These are phyloP conservation scores for Apotomis betuletana DNA, from an alignment of 2,888 invertebrate genomes.

Conservation along the genomic window DNA sequence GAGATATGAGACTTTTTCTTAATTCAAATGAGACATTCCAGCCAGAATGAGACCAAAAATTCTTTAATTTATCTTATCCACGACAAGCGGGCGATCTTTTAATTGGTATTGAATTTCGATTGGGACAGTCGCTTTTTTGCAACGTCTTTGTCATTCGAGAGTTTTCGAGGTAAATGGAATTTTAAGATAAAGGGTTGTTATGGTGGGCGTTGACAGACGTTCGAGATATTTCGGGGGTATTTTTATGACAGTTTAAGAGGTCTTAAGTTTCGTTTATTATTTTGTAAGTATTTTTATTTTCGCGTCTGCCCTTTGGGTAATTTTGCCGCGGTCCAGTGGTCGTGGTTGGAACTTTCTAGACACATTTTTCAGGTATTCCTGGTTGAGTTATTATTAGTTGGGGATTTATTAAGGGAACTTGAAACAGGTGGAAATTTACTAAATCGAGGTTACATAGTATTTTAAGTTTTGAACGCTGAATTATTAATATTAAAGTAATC, in stretches of 20 bases:
- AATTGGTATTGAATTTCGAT: slow-evolving; percentile 83
- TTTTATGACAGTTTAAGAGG: slow-evolving; percentile 42
- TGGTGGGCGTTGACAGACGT: slow-evolving; percentile 43
- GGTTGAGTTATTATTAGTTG: slow-evolving; percentile 3
- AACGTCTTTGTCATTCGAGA: slow-evolving; percentile 51
- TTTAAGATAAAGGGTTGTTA: slow-evolving; percentile 52
- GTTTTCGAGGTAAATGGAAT: slow-evolving; percentile 55
- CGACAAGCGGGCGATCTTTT: slow-evolving; percentile 64
- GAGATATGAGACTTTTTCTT: slow-evolving; percentile 84
- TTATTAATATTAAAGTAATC: too few species aligned
- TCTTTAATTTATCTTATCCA: slow-evolving; percentile 81
- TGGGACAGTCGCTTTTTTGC: slow-evolving; percentile 58
- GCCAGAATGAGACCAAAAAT: slow-evolving; percentile 76
- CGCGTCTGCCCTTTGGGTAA: slow-evolving; percentile 22
- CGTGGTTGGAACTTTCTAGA: slow-evolving; percentile 26
- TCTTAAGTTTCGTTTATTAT: slow-evolving; percentile 42
- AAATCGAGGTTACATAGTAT: too few species aligned
- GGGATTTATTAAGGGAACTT: slow-evolving; percentile 3
- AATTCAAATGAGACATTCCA: slow-evolving; percentile 80
- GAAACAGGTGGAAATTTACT: neutral
- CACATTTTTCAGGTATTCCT: slow-evolving; percentile 32
- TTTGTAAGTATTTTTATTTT: slow-evolving; percentile 39
- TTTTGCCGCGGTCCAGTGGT: slow-evolving; percentile 21
- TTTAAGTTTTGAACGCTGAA: too few species aligned
- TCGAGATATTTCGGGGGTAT: slow-evolving; percentile 41